Base-by-base conservation (phyloP, 2,888 invertebrate genomes). In the Pachydiplax longipennis region DNA sequence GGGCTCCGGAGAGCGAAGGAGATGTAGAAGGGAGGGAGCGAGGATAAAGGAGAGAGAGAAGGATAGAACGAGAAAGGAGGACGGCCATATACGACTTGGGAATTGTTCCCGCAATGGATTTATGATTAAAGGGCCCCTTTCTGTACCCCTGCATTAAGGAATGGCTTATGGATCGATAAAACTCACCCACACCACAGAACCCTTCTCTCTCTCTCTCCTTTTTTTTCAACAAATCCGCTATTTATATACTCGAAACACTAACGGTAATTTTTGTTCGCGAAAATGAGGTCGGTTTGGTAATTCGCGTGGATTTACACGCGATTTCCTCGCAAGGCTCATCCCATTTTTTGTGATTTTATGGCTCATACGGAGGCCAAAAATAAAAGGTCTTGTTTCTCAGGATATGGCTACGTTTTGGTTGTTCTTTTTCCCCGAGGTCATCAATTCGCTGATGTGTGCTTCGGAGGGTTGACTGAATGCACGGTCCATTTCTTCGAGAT, bases 61-160 rank as follows among this genome's bases (percentile, higher is more conserved):
- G 58, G 25, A 25, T 8, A 31, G 35, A 61, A 15, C 31, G 25
- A 61, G 83, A 25, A 22, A 18, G 15, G 18, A 58, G 31, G 83
- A 83, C 4, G 22, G n/a, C 58, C 31, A 31, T 25, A 58, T 58
- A 83, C 35, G 58, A 58, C 58, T 58, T 18, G 53, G 83, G n/a
- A 83, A 31, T 83, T 44, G 58, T 83, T 35, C 58, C 83, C 58
- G 35, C 83, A 83, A 83, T 82, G 82, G 58, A 58, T 58, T 58
- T 83, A 58, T 83, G 58, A 83, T 83, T 58, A 83, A 35, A 53
- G 58, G 35, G 83, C 22, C 58, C 35, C 82, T 48, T 53, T 44
- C 82, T 73, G 13, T 73, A 25, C 22, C 25, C 65, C 31, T 31
- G 73, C 73, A 73, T 73, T 73, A 73, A 31, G 73, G 25, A 73